Evolutionary conservation across 2,113 vertebrate species (phyloP).

Genomic region (Entosphenus tridentatus): DNA sequence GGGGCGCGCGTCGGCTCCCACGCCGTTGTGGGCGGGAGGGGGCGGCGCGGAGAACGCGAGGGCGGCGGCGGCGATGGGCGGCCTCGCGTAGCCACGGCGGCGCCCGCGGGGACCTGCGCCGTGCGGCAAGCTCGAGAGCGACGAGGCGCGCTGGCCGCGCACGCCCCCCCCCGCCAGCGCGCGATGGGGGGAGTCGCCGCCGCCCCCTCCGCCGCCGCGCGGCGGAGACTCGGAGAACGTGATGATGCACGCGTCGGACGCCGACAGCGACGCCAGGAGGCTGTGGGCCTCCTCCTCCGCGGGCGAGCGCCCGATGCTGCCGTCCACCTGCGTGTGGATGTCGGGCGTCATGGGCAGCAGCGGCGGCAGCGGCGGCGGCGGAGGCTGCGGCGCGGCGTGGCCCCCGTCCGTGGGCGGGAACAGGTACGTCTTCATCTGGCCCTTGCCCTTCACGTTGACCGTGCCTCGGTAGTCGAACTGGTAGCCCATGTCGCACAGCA

Average conservation of each 20-base stretch:
- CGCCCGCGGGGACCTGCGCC: too few relatives aligned
- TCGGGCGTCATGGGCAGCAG: slow-evolving; percentile 62
- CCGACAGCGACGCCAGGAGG: slow-evolving; percentile 26
- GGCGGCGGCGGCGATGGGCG: too few relatives aligned
- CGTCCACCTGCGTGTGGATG: slow-evolving; percentile 86
- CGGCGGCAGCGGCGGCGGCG: slow-evolving; percentile 42
- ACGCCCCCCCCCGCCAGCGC: too few relatives aligned
- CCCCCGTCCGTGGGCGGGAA: slow-evolving; percentile 48
- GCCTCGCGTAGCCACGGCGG: too few relatives aligned
- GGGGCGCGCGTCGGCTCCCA: too few relatives aligned
- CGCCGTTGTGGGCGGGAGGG: too few relatives aligned
- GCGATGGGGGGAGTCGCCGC: too few relatives aligned
- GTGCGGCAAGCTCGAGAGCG: too few relatives aligned
- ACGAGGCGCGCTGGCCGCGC: too few relatives aligned
- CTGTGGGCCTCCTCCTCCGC: slow-evolving; percentile 59
- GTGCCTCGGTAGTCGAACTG: slow-evolving; percentile 93
- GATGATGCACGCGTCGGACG: background rate
- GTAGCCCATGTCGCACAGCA: slow-evolving; percentile 65
- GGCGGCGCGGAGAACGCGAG: too few relatives aligned
- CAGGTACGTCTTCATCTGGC: slow-evolving; percentile 97
- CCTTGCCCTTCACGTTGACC: slow-evolving; percentile 92
- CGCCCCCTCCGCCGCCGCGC: background rate
- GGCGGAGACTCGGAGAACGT: slow-evolving; percentile 12
- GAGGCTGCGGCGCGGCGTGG: slow-evolving; percentile 19
- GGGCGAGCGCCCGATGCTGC: slow-evolving; percentile 88